phyloP scores from a whole-genome alignment of 37 sponge, comb jelly and placozoan genomes.

The Crambe crambe region DNA sequence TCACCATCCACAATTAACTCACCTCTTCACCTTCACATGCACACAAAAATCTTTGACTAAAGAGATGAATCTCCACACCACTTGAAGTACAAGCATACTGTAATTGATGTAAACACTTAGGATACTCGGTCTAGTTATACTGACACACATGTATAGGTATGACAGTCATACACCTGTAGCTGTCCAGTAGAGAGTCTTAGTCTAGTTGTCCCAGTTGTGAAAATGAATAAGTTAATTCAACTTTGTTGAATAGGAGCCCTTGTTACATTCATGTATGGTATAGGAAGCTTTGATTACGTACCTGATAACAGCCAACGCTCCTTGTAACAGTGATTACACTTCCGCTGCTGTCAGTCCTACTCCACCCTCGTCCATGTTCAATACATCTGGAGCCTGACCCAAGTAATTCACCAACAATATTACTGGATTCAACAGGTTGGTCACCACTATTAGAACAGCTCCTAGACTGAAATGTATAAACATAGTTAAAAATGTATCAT shows the following conservation, averaged over 20 bases:
- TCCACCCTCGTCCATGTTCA: constrained; percentile 7
- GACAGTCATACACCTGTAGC: too few relatives aligned
- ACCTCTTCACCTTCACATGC: constrained; percentile 3
- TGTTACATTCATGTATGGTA: too few relatives aligned
- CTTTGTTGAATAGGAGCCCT: too few relatives aligned
- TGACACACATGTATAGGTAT: too few relatives aligned
- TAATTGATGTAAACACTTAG: too few relatives aligned
- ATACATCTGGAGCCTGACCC: constrained; percentile 2
- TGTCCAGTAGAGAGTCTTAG: too few relatives aligned
- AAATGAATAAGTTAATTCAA: too few relatives aligned
- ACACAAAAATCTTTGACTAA: not conserved
- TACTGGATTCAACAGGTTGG: not conserved
- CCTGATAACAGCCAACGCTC: not conserved
- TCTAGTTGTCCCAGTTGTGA: too few relatives aligned
- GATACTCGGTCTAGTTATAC: too few relatives aligned
- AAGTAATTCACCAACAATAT: not conserved
- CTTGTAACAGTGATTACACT: not conserved
- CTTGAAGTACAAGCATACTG: constrained; percentile 7
- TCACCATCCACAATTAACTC: not conserved
- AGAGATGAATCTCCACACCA: not conserved
- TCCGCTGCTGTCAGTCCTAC: not conserved
- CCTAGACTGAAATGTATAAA: not conserved
- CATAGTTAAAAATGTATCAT: too few relatives aligned
- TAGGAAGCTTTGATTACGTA: too few relatives aligned
- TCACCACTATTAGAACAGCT: not conserved